phyloP scores from a whole-genome alignment of 1,140 invertebrate species.

The Bombyx mandarina region DNA sequence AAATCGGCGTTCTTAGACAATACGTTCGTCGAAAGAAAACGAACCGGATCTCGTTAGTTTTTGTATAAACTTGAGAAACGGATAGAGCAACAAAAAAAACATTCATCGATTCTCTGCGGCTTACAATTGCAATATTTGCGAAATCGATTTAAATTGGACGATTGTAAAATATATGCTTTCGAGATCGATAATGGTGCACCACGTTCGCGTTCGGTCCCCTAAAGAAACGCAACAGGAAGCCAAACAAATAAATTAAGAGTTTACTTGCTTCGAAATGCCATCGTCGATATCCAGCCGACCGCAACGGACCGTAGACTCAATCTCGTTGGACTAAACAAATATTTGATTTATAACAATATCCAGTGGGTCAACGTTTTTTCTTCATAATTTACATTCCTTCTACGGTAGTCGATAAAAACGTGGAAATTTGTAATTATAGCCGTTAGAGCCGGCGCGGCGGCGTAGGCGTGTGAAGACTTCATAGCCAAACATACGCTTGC shows the following conservation, averaged over 20 bases:
- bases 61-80: too few relatives aligned
- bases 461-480: conserved; percentile 2
- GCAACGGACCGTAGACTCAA: conserved; percentile 25
- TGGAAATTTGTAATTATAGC: conserved; percentile 4
- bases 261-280: conserved; percentile 23
- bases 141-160: too few relatives aligned
- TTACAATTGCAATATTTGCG: not conserved
- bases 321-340: conserved; percentile 33
- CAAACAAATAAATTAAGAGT: conserved; percentile 11
- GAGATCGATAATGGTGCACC: too few relatives aligned
- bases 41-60: too few relatives aligned
- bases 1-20: too few relatives aligned
- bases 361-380: conserved; percentile 2
- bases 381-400: conserved; percentile 3
- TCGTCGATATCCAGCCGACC: conserved; percentile 19
- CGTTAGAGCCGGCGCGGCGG: not conserved
- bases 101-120: conserved; percentile 1
- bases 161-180: too few relatives aligned
- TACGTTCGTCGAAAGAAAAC: too few relatives aligned
- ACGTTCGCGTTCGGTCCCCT: not conserved
- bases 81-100: not conserved
- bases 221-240: conserved; percentile 21
- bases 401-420: conserved; percentile 2
- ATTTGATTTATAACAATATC: conserved; percentile 21
- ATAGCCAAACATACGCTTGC: not conserved